A percentile compares a stretch with the other conserved stretches of the same genome.
Conservation (phyloP, 2,113 vertebrate genomes). For the Dicrurus megarhynchus region DNA sequence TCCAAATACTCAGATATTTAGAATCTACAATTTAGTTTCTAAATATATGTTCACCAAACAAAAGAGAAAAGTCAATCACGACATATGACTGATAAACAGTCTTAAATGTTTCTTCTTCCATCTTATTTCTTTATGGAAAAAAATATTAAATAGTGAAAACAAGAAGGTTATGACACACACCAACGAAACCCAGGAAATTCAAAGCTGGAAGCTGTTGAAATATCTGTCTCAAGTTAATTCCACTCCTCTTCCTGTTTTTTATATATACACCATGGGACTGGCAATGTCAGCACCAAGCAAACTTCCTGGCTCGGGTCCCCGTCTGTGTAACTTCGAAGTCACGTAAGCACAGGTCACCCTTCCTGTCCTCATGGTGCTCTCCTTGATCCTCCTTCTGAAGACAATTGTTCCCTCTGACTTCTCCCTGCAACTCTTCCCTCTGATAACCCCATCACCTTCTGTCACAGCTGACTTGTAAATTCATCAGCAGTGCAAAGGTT, state of each 20-base stretch:
- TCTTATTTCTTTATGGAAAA: background rate
- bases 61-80: background rate
- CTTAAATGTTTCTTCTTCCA: background rate
- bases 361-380: background rate
- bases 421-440: background rate
- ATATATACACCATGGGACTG: background rate
- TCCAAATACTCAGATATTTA: background rate
- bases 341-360: background rate
- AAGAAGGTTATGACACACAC: background rate
- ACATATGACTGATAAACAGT: background rate
- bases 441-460: background rate
- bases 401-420: background rate
- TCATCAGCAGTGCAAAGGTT: background rate
- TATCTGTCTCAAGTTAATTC: background rate
- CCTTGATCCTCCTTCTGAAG: background rate
- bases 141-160: background rate
- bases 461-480: background rate
- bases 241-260: slow-evolving; percentile 8
- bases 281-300: background rate
- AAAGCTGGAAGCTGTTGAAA: background rate
- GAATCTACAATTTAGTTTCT: background rate
- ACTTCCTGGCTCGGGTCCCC: background rate
- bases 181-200: slow-evolving; percentile 19
- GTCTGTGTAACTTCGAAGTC: background rate
- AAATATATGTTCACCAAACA: background rate